A percentile compares a stretch with the other conserved stretches of the same genome.
These are phyloP conservation scores for Orchestia grillus DNA, from an alignment of 1,140 invertebrate species.

Conservation along the genomic window DNA sequence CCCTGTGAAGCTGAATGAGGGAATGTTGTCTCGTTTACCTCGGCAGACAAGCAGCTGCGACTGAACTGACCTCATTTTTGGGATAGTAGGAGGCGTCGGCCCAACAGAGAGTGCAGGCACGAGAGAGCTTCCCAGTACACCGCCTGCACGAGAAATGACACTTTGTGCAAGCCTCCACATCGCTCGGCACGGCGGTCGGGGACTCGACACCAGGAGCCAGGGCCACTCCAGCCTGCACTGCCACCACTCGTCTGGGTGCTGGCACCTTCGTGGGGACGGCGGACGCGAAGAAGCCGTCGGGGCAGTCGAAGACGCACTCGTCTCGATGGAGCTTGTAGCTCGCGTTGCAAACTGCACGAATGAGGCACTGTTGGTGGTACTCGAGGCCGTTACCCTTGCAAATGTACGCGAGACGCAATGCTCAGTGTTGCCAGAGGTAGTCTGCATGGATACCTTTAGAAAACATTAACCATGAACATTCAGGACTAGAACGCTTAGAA, in stretches of 20 bases:
- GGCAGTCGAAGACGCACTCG: not conserved
- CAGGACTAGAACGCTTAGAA: not conserved
- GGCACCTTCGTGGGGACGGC: not conserved
- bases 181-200: too few species aligned
- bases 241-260: not conserved
- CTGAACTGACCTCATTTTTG: constrained; percentile 1
- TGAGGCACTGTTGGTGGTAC: not conserved
- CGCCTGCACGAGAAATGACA: constrained; percentile 19
- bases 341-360: not conserved
- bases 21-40: not conserved
- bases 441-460: not conserved
- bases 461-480: too few species aligned
- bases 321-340: not conserved
- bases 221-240: not conserved
- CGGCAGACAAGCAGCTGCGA: not conserved
- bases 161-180: not conserved
- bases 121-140: not conserved
- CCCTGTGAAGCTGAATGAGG: not conserved
- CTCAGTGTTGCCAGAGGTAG: not conserved
- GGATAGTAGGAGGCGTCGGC: not conserved
- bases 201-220: not conserved
- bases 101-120: not conserved
- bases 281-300: constrained; percentile 1
- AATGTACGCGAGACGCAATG: not conserved
- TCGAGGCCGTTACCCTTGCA: not conserved